A percentile compares a stretch with the other conserved stretches of the same genome.
Evolutionary conservation across 2,113 vertebrate species (phyloP).

Genomic region (Cyprinodon brontotheroides): DNA sequence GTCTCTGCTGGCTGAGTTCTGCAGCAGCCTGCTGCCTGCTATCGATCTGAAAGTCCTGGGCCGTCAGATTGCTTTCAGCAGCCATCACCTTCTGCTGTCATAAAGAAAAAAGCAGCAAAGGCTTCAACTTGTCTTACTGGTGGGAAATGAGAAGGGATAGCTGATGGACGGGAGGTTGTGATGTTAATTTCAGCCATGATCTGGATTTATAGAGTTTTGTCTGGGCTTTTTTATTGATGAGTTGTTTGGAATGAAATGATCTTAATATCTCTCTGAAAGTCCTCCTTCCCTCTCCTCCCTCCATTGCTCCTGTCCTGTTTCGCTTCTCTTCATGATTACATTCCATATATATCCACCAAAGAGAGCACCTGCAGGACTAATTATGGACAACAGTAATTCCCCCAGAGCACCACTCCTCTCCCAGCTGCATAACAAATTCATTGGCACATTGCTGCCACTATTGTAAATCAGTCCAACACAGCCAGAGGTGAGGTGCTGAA

Average conservation of each 20-base stretch:
- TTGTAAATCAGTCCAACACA: constrained; percentile 65
- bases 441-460: constrained; percentile 45
- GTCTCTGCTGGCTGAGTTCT: background rate
- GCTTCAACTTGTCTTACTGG: constrained; percentile 23
- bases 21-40: constrained; percentile 12
- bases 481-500: constrained; percentile 50
- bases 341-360: constrained; percentile 28
- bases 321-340: constrained; percentile 1
- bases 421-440: constrained; percentile 53
- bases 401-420: constrained; percentile 14
- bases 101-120: constrained; percentile 36
- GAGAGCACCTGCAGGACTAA: constrained; percentile 64
- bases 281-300: background rate
- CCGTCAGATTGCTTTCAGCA: constrained; percentile 58
- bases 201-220: constrained; percentile 2
- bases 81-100: constrained; percentile 54
- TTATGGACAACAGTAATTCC: constrained; percentile 60
- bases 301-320: background rate
- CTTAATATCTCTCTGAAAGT: background rate
- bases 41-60: constrained; percentile 55
- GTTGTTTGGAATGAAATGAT: constrained; percentile 4
- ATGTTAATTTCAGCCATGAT: constrained; percentile 6
- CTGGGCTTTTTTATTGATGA: constrained; percentile 14
- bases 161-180: background rate
- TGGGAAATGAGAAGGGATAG: background rate